Conservation (phyloP, 2,113 vertebrate species). For the Tachysurus fulvidraco region DNA sequence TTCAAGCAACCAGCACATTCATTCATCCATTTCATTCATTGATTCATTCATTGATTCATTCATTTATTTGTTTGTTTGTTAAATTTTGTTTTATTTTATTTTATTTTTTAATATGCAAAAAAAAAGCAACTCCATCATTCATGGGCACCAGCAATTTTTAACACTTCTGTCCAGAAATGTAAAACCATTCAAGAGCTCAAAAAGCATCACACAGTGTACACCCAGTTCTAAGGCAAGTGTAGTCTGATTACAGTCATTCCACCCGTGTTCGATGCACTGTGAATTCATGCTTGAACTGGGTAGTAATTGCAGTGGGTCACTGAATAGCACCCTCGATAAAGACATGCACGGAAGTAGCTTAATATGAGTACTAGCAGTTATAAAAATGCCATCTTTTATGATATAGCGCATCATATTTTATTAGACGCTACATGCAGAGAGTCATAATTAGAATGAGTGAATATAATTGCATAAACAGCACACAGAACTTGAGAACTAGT, state of each 20-base stretch:
- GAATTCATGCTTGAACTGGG: neutral
- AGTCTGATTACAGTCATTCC: neutral
- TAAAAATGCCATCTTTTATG: neutral
- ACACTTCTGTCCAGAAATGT: neutral
- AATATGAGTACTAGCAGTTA: neutral
- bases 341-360: neutral
- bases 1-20: neutral
- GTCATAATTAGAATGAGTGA: neutral
- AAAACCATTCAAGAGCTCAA: neutral
- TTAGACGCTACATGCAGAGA: neutral
- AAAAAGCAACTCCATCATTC: neutral
- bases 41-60: no score
- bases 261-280: neutral
- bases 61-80: no score
- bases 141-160: neutral
- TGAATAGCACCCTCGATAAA: conserved; percentile 1
- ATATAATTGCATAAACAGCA: neutral
- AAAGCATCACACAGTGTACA: neutral
- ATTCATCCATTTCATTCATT: no score
- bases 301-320: conserved; percentile 12
- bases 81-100: neutral
- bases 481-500: neutral
- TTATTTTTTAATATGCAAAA: neutral
- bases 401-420: conserved; percentile 5
- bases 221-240: neutral